Conservation (phyloP, 2,888 invertebrate genomes). For the Polydrusus pterygomalis region DNA sequence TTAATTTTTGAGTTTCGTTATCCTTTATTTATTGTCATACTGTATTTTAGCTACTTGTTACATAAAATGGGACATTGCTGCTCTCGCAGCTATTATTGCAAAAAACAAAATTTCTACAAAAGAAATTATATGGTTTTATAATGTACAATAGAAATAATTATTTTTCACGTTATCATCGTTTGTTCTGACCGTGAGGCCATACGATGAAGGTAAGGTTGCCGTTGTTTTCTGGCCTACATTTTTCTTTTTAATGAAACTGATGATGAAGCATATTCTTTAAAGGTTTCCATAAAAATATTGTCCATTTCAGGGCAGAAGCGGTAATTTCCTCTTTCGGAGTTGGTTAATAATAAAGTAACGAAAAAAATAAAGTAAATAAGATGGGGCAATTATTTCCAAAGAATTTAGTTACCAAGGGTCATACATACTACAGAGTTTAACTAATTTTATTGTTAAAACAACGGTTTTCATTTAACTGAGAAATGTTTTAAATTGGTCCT, state of each 20-base stretch:
- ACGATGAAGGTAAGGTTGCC: neutral
- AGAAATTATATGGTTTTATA: neutral
- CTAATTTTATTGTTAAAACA: too few species aligned
- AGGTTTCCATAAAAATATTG: conserved; percentile 7
- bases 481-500: too few species aligned
- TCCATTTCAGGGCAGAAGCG: neutral
- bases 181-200: neutral
- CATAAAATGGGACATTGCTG: too few species aligned
- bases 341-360: neutral
- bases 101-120: neutral
- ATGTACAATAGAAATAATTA: neutral
- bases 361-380: neutral
- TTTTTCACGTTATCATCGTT: neutral
- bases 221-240: conserved; percentile 1
- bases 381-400: too few species aligned
- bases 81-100: too few species aligned
- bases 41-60: too few species aligned
- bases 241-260: conserved; percentile 8
- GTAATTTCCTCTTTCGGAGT: neutral
- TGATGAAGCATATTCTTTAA: conserved; percentile 15
- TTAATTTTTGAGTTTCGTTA: too few species aligned
- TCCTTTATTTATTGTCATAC: too few species aligned
- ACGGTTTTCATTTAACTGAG: too few species aligned
- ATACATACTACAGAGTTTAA: too few species aligned
- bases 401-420: too few species aligned